Evolutionary conservation across 2,113 vertebrate species (phyloP), one percentile per base, ranked within the genome.

Genomic region (Craseonycteris thonglongyai): DNA sequence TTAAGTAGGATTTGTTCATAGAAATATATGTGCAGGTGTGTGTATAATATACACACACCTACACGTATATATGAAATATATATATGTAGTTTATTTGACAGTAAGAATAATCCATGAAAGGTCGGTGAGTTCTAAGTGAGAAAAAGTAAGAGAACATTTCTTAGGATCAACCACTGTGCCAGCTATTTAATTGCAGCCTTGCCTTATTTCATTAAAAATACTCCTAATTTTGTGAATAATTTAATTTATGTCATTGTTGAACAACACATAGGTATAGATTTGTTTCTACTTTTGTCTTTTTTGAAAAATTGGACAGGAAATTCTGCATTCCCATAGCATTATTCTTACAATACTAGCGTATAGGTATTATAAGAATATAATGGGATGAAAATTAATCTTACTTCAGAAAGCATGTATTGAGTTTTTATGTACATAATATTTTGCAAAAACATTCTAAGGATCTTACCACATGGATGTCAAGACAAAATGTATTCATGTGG

Each of bases 1-100:
- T 89, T 92, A 97, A 97, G 92, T 96, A 95, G 91, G 42, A 71
- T 96, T 97, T 96, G 74, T 97, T 98, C 96, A 97, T 97, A 83
- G 93, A 42, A 97, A 58, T 21, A 58, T 38, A 40, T 35, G 22
- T 58, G 7, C 24, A 38, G 38, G 22, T 58, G 9, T 58, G 6
- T 54, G 18, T 54, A 21, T 66, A 18, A n/a, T n/a, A n/a, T n/a
- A n/a, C n/a, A n/a, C n/a, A n/a, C n/a, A n/a, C n/a, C n/a, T n/a
- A n/a, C n/a, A n/a, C n/a, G n/a, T n/a, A n/a, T n/a, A n/a, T n/a
- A n/a, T n/a, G n/a, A n/a, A n/a, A n/a, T n/a, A n/a, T 49, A 13
- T n/a, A 28, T 42, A 28, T 69, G 24, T 8, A 54, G 51, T 59
- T 96, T 82, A 92, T 85, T 98, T 96, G 91, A 85, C 94, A 96